phyloP scores from a whole-genome alignment of 2,888 invertebrate species.

The Macrophya annulata region DNA sequence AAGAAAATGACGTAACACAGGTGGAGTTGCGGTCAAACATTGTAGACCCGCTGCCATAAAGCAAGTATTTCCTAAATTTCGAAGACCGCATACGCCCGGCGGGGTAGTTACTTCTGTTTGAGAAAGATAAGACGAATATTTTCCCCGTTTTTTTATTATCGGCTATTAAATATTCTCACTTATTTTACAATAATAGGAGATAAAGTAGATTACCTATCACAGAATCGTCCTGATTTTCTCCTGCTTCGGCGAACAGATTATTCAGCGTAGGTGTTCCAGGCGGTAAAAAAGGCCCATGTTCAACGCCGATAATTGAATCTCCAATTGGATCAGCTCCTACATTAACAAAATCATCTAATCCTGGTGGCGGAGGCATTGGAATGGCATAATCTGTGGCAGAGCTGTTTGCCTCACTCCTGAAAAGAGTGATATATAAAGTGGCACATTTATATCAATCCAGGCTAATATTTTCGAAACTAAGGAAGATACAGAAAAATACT shows the following conservation, averaged over 20 bases:
- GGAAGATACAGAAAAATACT: too few species aligned
- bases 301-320: conserved; percentile 70
- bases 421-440: not conserved
- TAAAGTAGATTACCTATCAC: conserved; percentile 70
- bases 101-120: conserved; percentile 68
- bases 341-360: conserved; percentile 73
- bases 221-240: conserved; percentile 75
- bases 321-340: conserved; percentile 71
- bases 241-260: conserved; percentile 75
- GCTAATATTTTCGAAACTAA: too few species aligned
- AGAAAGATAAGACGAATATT: not conserved
- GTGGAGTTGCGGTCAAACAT: conserved; percentile 82
- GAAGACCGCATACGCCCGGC: conserved; percentile 82
- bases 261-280: conserved; percentile 72
- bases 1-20: conserved; percentile 81
- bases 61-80: conserved; percentile 82
- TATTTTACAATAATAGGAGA: not conserved
- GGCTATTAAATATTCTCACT: too few species aligned
- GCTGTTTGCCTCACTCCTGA: conserved; percentile 75
- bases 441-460: too few species aligned
- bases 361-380: conserved; percentile 75
- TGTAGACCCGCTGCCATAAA: conserved; percentile 83
- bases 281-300: conserved; percentile 76
- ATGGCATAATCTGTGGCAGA: conserved; percentile 74
- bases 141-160: not conserved